phyloP scores from a whole-genome alignment of 2,888 invertebrate genomes.

The Clunio marinus region DNA sequence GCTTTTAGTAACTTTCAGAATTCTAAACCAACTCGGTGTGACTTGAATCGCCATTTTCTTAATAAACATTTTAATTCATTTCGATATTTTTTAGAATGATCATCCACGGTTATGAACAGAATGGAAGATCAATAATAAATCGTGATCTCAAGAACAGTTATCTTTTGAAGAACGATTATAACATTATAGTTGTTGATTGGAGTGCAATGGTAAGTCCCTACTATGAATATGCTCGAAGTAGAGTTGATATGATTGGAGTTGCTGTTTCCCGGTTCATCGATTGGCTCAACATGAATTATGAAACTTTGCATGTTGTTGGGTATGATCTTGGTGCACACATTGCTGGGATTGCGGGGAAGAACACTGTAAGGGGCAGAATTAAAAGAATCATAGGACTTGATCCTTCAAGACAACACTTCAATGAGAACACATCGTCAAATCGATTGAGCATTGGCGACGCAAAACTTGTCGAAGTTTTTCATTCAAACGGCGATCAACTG shows the following conservation, averaged over 20 bases:
- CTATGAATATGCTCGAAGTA: constrained; percentile 46
- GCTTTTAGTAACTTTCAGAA: not conserved
- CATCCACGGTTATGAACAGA: constrained; percentile 13
- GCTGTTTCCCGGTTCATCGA: constrained; percentile 46
- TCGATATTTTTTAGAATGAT: not conserved
- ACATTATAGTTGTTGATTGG: constrained; percentile 48
- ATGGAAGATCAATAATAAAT: constrained; percentile 44
- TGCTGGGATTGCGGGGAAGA: constrained; percentile 35
- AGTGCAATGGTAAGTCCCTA: constrained; percentile 46
- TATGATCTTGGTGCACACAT: constrained; percentile 32
- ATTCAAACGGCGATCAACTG: constrained; percentile 28
- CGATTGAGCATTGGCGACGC: constrained; percentile 24
- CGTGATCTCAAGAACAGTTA: constrained; percentile 43
- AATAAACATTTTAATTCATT: too few species aligned
- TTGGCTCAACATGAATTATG: constrained; percentile 41
- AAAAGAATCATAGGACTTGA: constrained; percentile 26
- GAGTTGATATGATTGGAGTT: constrained; percentile 45
- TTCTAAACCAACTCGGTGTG: constrained; percentile 5
- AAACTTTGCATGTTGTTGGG: not conserved
- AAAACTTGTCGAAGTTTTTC: constrained; percentile 32
- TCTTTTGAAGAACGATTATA: not conserved
- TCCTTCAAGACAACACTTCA: not conserved
- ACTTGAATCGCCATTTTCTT: not conserved
- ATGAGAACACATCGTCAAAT: not conserved
- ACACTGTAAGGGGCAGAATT: not conserved